A percentile compares a stretch with the other conserved stretches of the same genome.
Evolutionary conservation across 2,888 invertebrate species (phyloP).

Genomic region (Papilio elwesi): DNA sequence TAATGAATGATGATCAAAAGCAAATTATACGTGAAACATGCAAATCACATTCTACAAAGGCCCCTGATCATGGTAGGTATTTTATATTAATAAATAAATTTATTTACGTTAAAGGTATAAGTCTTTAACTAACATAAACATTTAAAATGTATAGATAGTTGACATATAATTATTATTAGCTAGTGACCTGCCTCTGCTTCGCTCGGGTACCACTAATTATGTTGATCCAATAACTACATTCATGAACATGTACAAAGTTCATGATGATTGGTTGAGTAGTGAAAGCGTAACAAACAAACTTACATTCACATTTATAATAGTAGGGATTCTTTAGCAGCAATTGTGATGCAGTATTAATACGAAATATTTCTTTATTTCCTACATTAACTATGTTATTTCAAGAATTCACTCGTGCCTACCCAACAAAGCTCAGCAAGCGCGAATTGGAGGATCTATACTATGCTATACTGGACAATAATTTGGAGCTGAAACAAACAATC

Average conservation of each 20-base stretch:
- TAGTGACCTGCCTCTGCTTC: too few relatives aligned
- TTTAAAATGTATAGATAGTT: too few relatives aligned
- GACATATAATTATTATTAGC: too few relatives aligned
- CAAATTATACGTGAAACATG: slow-evolving; percentile 53
- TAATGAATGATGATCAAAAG: slow-evolving; percentile 55
- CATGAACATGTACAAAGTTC: too few relatives aligned
- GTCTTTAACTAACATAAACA: not conserved
- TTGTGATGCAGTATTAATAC: too few relatives aligned
- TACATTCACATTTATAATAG: too few relatives aligned
- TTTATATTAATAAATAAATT: not conserved
- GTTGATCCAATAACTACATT: too few relatives aligned
- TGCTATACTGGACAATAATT: slow-evolving; percentile 84
- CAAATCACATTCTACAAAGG: slow-evolving; percentile 48
- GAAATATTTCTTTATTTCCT: too few relatives aligned
- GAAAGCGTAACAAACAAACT: too few relatives aligned
- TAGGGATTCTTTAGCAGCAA: too few relatives aligned
- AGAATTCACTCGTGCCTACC: slow-evolving; percentile 57
- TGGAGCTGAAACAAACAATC: slow-evolving; percentile 85
- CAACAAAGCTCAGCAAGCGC: slow-evolving; percentile 84
- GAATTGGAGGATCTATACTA: slow-evolving; percentile 88
- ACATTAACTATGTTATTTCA: not conserved
- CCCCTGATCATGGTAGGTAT: slow-evolving; percentile 45
- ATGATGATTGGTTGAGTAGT: too few relatives aligned
- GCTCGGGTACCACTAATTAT: too few relatives aligned
- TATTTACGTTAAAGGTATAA: not conserved